Percentiles rank a stretch among this genome's conserved stretches.
phyloP scores from a whole-genome alignment of 1,140 invertebrate species.

The Aricia agestis region DNA sequence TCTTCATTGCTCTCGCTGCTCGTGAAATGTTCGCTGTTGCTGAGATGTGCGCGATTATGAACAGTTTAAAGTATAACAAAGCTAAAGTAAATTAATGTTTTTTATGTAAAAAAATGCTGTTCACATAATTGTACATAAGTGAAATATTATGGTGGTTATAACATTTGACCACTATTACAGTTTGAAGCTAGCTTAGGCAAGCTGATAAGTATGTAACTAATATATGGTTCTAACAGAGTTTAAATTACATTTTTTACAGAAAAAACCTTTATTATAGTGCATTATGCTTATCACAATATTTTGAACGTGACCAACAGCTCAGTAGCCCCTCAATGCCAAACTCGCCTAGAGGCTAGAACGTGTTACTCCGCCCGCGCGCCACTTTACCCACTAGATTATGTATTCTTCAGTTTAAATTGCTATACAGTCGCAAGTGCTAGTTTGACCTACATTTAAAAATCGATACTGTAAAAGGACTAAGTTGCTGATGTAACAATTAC shows the following conservation, averaged over 20 bases:
- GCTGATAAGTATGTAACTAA: too few species aligned
- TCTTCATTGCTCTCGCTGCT: not conserved
- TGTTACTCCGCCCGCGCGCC: not conserved
- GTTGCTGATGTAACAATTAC: not conserved
- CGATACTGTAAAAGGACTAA: not conserved
- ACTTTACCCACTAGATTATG: constrained; percentile 2
- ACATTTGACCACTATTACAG: too few species aligned
- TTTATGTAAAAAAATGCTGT: too few species aligned
- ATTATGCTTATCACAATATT: not conserved
- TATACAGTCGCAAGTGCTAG: not conserved
- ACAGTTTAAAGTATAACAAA: too few species aligned
- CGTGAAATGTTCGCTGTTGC: not conserved
- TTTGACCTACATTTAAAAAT: constrained; percentile 1
- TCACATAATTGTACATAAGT: too few species aligned
- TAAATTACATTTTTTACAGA: too few species aligned
- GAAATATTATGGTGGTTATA: too few species aligned
- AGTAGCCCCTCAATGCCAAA: not conserved
- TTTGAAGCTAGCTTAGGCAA: too few species aligned
- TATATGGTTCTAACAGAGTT: too few species aligned
- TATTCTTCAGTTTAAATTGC: constrained; percentile 8
- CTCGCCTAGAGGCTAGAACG: not conserved
- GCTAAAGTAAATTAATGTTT: too few species aligned
- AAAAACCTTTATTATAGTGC: not conserved
- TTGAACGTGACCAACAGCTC: not conserved
- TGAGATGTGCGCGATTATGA: not conserved